Conservation (phyloP, 2,797 vertebrate species). For the Halcyon smyrnensis region DNA sequence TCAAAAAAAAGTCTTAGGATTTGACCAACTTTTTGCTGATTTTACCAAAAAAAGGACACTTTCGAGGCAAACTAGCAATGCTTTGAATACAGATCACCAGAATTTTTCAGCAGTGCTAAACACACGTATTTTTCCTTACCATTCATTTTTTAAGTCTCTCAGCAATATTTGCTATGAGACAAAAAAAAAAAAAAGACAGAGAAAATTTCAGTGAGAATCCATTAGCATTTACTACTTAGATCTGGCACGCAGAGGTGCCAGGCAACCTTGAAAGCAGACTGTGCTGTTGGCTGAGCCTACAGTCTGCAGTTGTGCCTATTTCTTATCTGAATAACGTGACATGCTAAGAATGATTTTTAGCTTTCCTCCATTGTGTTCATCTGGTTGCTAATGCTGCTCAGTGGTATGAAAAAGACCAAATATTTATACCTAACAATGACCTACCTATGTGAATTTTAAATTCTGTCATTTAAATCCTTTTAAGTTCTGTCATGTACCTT, state of each 20-base stretch:
- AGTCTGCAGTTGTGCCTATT: not conserved
- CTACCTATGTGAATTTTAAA: not conserved
- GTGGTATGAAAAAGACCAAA: not conserved
- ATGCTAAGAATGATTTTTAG: not conserved
- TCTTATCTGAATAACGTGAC: not conserved
- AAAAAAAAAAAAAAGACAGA: not conserved
- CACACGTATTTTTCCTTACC: not conserved
- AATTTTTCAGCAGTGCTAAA: not conserved
- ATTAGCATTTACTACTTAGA: not conserved
- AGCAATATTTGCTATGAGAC: not conserved
- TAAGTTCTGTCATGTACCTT: not conserved
- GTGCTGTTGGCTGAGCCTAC: not conserved
- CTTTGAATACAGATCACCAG: not conserved
- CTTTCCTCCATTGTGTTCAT: not conserved
- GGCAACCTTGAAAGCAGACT: constrained; percentile 17
- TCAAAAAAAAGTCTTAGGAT: not conserved
- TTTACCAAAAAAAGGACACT: not conserved
- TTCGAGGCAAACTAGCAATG: not conserved
- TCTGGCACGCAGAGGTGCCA: not conserved
- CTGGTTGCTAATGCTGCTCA: not conserved
- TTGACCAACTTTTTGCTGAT: not conserved
- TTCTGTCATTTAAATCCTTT: not conserved
- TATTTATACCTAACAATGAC: not conserved
- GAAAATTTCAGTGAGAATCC: not conserved
- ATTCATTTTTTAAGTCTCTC: not conserved